Evolutionary conservation across 2,113 vertebrate species (phyloP), one percentile per base, ranked within the genome.

Genomic region (Rhineura floridana): DNA sequence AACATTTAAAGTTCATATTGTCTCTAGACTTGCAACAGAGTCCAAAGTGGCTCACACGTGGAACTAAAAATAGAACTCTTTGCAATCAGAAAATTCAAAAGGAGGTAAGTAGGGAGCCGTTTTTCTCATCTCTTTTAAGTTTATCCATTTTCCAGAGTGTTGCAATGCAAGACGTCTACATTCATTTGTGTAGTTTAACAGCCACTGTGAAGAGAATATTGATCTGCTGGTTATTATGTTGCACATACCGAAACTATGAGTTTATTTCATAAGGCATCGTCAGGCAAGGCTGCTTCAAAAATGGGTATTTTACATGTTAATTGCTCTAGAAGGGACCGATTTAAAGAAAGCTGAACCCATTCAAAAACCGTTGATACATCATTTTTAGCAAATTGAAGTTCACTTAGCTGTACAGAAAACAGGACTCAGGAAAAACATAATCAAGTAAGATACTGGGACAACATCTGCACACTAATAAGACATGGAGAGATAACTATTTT

Each of bases 31-130:
- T 48, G n/a, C 85, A 36, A 88, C 46, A 85, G 75, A 87, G 8
- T 62, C 81, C 30, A 46, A 91, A 94, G 63, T 12, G 72, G 81
- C 21, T 92, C 44, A 11, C n/a, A 59, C 42, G 87, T 39, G 69
- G 19, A 87, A 86, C 62, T 39, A 86, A 88, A 92, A 94, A 81
- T 0, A 91, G 81, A 90, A 92, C 39, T 15, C 52, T 39, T n/a
- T 80, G 67, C 83, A 87, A 82, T 86, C 17, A 82, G 70, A 52
- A 92, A 52, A 44, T 73, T 81, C 83, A 69, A 0, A 2, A 50
- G 86, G 42, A 63, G 13, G 48, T 0, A 79, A n/a, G 46, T 46
- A 84, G 85, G 0, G 50, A 1, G 15, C 59, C 85, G 63, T 80
- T 91, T 89, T 90, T 5, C 44, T 83, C 52, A 78, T 0, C 78